phyloP scores from a whole-genome alignment of 2,113 vertebrate species.

The Hypanus sabinus region DNA sequence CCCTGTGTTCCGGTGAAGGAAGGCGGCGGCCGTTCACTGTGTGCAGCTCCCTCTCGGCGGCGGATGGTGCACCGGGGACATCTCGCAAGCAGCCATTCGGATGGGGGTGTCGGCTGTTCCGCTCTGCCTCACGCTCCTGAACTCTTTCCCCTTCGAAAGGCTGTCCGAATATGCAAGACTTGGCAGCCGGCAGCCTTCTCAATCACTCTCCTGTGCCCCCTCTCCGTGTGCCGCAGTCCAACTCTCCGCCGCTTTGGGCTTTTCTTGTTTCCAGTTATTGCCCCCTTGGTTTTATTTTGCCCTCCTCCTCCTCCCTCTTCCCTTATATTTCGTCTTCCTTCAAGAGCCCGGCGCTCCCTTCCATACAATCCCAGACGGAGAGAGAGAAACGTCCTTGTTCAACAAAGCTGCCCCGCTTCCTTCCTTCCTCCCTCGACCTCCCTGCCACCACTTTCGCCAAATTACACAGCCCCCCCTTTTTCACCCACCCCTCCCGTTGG shows the following conservation, averaged over 20 bases:
- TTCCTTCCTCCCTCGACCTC: background rate
- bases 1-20: background rate
- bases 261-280: background rate
- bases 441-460: background rate
- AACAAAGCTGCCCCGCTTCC: background rate
- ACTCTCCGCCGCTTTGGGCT: background rate
- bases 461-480: background rate
- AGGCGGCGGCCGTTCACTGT: slow-evolving; percentile 4
- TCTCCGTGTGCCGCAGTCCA: slow-evolving; percentile 1
- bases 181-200: background rate
- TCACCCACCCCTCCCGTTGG: background rate
- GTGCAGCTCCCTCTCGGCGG: background rate
- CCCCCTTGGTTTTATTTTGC: no score
- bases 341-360: background rate
- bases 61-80: background rate
- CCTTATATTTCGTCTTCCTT: background rate
- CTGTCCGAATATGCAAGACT: background rate
- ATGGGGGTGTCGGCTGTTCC: background rate
- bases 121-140: background rate
- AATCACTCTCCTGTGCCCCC: background rate
- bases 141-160: background rate
- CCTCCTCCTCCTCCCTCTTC: background rate
- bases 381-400: background rate
- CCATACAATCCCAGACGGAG: background rate
- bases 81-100: background rate